Percentiles rank a stretch among this genome's conserved stretches.
These are phyloP conservation scores for Invenusta paracnida DNA, from an alignment of 2,888 invertebrate species.

Conservation along the genomic window DNA sequence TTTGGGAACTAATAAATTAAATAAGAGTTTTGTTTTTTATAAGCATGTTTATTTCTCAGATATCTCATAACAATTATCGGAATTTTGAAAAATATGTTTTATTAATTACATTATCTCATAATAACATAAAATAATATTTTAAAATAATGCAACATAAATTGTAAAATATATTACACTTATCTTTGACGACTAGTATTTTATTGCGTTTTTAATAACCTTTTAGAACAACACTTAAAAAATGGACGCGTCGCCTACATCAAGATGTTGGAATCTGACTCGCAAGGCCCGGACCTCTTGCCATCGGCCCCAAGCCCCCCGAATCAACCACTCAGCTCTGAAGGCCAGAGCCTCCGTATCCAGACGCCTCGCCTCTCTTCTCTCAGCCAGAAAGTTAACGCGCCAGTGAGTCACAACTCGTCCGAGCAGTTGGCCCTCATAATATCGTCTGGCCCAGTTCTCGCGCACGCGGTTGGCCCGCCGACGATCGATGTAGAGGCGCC, in stretches of 20 bases:
- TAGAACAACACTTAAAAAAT: too few relatives aligned
- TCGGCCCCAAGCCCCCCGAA: neutral
- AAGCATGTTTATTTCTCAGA: too few relatives aligned
- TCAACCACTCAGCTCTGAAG: neutral
- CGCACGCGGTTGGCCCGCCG: neutral
- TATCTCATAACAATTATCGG: too few relatives aligned
- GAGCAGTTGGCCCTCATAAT: neutral
- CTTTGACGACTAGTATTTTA: too few relatives aligned
- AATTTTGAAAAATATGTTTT: too few relatives aligned
- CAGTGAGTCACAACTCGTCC: neutral
- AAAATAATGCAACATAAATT: too few relatives aligned
- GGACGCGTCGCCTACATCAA: neutral
- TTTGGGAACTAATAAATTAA: too few relatives aligned
- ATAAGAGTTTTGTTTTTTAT: too few relatives aligned
- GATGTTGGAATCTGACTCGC: neutral
- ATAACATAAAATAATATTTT: too few relatives aligned
- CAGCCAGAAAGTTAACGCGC: neutral
- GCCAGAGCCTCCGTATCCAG: neutral
- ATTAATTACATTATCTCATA: too few relatives aligned
- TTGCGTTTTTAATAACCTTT: too few relatives aligned
- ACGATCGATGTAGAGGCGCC: neutral
- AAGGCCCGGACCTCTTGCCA: neutral
- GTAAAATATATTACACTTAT: too few relatives aligned
- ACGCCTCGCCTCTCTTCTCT: neutral
- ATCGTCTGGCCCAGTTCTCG: constrained; percentile 2